A percentile compares a stretch with the other conserved stretches of the same genome.
These are phyloP conservation scores for Octomys mimax DNA, from an alignment of 2,797 vertebrate genomes.

Conservation along the genomic window DNA sequence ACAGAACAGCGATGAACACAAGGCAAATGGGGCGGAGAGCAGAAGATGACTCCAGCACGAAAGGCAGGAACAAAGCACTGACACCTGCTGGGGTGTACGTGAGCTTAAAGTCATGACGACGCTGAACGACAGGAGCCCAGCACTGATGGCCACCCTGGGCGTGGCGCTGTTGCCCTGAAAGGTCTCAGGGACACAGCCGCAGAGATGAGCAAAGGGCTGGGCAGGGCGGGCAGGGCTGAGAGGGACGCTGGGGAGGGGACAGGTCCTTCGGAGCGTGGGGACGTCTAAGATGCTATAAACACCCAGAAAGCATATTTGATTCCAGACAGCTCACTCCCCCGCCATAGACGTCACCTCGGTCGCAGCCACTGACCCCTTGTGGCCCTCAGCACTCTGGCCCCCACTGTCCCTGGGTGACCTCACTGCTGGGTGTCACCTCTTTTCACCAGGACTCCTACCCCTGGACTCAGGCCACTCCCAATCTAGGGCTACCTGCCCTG, in stretches of 20 bases:
- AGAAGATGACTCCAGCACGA: not conserved
- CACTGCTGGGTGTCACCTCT: not conserved
- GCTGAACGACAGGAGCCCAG: not conserved
- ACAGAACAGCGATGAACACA: accelerated
- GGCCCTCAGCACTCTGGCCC: not conserved
- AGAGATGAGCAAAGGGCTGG: too few species aligned
- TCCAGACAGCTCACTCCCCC: too few species aligned
- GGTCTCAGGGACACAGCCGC: too few species aligned
- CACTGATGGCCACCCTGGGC: not conserved
- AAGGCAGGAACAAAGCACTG: not conserved
- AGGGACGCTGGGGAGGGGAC: too few species aligned
- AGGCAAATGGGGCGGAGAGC: accelerated
- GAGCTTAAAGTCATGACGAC: not conserved
- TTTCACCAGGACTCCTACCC: not conserved
- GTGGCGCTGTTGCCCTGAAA: not conserved
- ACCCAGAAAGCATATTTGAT: not conserved
- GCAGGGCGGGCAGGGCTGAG: too few species aligned
- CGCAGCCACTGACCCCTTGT: not conserved
- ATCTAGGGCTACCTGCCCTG: too few species aligned
- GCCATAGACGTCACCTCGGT: not conserved
- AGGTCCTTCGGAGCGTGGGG: too few species aligned
- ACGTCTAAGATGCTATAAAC: not conserved
- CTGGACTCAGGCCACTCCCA: too few species aligned
- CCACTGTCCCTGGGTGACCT: not conserved
- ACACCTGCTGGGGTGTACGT: not conserved